Base-by-base conservation (phyloP, 2,797 vertebrate genomes). In the Anas bahamensis region DNA sequence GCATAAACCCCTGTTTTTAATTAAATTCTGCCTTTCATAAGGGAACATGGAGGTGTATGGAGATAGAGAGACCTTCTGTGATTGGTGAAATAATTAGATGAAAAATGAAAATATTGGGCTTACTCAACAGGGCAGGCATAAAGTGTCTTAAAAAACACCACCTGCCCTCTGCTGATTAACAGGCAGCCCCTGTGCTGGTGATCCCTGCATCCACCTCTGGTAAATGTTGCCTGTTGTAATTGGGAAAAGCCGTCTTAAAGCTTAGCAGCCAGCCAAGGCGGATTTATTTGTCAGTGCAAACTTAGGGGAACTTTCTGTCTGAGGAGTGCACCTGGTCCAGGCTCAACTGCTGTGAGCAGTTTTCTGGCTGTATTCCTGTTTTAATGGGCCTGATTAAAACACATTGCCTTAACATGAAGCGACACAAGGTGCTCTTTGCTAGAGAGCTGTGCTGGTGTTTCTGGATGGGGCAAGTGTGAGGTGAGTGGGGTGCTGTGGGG, bases 121-220 rank as follows among this genome's bases (percentile, higher is more conserved):
- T 79, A 55, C 56, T 75, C 37, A 46, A 35, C 59, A 57, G 59
- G 3, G 19, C 42, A 59, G 68, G 48, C n/a, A n/a, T 42, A 48
- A 66, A 78, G 13, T 19, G 69, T 44, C 37, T 63, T n/a, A 68
- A 22, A 29, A 88, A 88, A 46, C 66, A 83, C 13, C 56, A 33
- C 61, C 95, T 80, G 57, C 59, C 78, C 53, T 77, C 46, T 82
- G 70, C 65, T 94, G 93, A 91, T 90, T 86, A 96, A 88, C 69
- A 72, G 50, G 79, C n/a, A 5, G 9, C 39, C 6, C 19, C 73
- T 61, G 18, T 26, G 71, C 23, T 63, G 55, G 75, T n/a, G 60
- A 65, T 82, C 66, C 89, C 1, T 6, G 55, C 74, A 60, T 9
- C 48, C 17, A 71, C 68, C 39, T 94, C 90, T 85, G 60, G 83